These are phyloP conservation scores for Ceratosolen solmsi DNA, from an alignment of 1,140 invertebrate genomes.

Conservation along the genomic window DNA sequence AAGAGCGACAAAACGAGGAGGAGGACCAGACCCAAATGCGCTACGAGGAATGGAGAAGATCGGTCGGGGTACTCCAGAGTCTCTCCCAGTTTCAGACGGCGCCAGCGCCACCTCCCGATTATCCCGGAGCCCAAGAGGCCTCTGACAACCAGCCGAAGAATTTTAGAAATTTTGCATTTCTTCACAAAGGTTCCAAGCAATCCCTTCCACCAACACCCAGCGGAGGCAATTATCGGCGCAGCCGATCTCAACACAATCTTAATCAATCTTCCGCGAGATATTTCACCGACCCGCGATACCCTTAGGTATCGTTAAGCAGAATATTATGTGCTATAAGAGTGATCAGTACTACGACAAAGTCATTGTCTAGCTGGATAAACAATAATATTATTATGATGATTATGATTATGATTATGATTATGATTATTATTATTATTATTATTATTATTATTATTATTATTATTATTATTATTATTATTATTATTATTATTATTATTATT, in stretches of 20 bases:
- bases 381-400: slow-evolving; percentile 25
- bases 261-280: slow-evolving; percentile 61
- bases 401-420: no score
- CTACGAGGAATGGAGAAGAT: slow-evolving; percentile 82
- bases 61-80: slow-evolving; percentile 74
- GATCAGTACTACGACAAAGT: background rate
- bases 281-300: slow-evolving; percentile 62
- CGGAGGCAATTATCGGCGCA: slow-evolving; percentile 45
- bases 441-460: no score
- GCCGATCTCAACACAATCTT: slow-evolving; percentile 65
- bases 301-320: slow-evolving; percentile 51
- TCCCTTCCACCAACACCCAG: background rate
- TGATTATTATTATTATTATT: no score
- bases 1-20: slow-evolving; percentile 78
- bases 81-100: slow-evolving; percentile 75
- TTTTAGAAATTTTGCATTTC: slow-evolving; percentile 34
- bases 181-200: slow-evolving; percentile 6
- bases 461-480: no score
- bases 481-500: no score
- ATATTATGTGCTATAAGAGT: slow-evolving; percentile 17
- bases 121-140: slow-evolving; percentile 58
- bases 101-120: slow-evolving; percentile 64
- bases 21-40: slow-evolving; percentile 74
- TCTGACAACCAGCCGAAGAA: slow-evolving; percentile 18
- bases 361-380: slow-evolving; percentile 1